Conservation (phyloP, 1,140 invertebrate species). For the Cydia strobilella region DNA sequence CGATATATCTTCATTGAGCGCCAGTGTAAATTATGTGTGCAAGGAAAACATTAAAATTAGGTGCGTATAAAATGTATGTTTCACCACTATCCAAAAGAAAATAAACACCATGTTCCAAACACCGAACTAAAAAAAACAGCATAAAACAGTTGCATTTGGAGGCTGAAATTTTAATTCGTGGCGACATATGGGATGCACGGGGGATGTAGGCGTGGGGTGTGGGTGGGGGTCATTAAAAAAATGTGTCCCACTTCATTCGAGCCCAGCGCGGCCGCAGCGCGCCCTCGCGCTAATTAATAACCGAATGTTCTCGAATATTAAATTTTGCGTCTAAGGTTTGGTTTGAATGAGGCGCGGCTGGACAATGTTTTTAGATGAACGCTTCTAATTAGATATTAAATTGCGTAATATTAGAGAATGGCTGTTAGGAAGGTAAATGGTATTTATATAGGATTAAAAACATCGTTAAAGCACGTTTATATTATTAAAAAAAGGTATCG, state of each 20-base stretch:
- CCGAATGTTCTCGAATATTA: slow-evolving; percentile 34
- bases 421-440: background rate
- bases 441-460: background rate
- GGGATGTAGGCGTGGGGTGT: slow-evolving; percentile 33
- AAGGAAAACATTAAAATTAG: background rate
- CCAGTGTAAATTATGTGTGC: background rate
- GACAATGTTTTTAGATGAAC: background rate
- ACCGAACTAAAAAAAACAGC: slow-evolving; percentile 37
- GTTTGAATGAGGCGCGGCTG: background rate
- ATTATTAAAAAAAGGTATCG: no score
- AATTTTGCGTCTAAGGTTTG: slow-evolving; percentile 28
- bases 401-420: background rate
- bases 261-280: slow-evolving; percentile 56
- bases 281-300: slow-evolving; percentile 59
- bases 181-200: slow-evolving; percentile 59
- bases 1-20: no score
- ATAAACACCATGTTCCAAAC: background rate
- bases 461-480: no score
- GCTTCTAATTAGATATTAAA: background rate
- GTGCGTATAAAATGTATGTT: slow-evolving; percentile 41
- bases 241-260: slow-evolving; percentile 73
- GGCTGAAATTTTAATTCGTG: slow-evolving; percentile 66
- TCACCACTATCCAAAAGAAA: slow-evolving; percentile 31
- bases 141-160: slow-evolving; percentile 47
- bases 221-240: slow-evolving; percentile 68